phyloP scores from a whole-genome alignment of 2,888 invertebrate genomes.

The Microplitis manilae region DNA sequence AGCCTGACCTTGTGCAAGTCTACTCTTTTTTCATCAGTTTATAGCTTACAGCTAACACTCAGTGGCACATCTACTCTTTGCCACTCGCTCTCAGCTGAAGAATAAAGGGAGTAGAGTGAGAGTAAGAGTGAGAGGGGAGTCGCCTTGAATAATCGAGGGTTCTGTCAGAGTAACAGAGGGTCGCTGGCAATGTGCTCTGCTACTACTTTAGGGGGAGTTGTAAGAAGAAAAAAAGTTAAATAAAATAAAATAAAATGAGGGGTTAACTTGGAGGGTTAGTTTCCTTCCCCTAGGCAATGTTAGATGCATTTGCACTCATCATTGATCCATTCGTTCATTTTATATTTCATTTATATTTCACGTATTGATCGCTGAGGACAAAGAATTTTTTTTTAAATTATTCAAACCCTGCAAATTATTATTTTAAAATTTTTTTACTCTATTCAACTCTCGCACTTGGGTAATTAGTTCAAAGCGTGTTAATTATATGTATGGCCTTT shows the following conservation, averaged over 20 bases:
- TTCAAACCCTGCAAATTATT: background rate
- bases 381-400: background rate
- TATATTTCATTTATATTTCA: conserved; percentile 2
- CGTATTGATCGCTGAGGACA: conserved; percentile 14
- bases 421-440: no score
- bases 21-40: conserved; percentile 65
- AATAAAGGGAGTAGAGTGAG: conserved; percentile 63
- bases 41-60: conserved; percentile 67
- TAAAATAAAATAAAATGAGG: conserved; percentile 43
- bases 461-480: conserved; percentile 33
- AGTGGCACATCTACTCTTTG: no score
- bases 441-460: background rate
- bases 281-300: conserved; percentile 28
- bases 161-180: conserved; percentile 30
- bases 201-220: background rate
- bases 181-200: conserved; percentile 21
- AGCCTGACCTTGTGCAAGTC: conserved; percentile 58
- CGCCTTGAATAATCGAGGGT: conserved; percentile 56
- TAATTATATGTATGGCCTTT: conserved; percentile 30
- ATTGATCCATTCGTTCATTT: conserved; percentile 55
- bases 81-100: background rate
- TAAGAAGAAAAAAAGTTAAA: conserved; percentile 29
- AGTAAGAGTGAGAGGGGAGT: conserved; percentile 50
- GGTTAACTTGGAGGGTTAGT: conserved; percentile 27
- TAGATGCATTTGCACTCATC: conserved; percentile 57